Base-by-base conservation (phyloP, 2,888 invertebrate species). In the Habroteleia sp. region DNA sequence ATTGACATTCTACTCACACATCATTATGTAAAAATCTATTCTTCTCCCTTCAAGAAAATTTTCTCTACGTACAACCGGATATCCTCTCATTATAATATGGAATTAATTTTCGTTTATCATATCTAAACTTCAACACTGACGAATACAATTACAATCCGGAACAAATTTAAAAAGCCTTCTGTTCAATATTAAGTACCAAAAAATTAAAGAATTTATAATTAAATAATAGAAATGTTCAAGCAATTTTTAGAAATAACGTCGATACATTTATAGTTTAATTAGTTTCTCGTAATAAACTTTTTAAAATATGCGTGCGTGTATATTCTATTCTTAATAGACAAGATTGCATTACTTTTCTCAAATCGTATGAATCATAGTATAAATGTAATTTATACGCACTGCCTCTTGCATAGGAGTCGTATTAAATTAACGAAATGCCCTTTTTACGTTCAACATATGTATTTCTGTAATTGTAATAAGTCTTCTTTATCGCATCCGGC, bases 301-400 rank as follows among this genome's bases (percentile, higher is more conserved):
- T n/a, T n/a, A n/a, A n/a, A n/a, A n/a, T n/a, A n/a, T n/a, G n/a
- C n/a, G n/a, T n/a, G n/a, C n/a, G n/a, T n/a, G n/a, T n/a, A n/a
- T 35, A 13, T 50, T 35, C 3, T n/a, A 20, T 23, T 50, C 35
- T 35, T 50, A 5, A 23, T 35, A 10, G 13, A 35, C 20, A n/a
- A 50, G 50, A 50, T 35, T 50, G 23, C 50, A 13, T 50, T 50
- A 31, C 46, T 3, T 48, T 31, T 16, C 31, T 31, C 16, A 3
- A 31, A 29, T 31, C 17, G 10, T 31, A 31, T 48, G 29, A 31
- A 48, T 10, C 46, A 48, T 31, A 48, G 46, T 10, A 17, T 31
- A 48, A 48, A 48, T 48, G 46, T 29, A 31, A 17, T 48, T 31
- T 31, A 11, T 31, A 31, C 10, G 31, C 31, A 31, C 16, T 31